Percentiles rank a stretch among this genome's conserved stretches.
phyloP scores from a whole-genome alignment of 2,797 vertebrate species.

The Propithecus perrieri region DNA sequence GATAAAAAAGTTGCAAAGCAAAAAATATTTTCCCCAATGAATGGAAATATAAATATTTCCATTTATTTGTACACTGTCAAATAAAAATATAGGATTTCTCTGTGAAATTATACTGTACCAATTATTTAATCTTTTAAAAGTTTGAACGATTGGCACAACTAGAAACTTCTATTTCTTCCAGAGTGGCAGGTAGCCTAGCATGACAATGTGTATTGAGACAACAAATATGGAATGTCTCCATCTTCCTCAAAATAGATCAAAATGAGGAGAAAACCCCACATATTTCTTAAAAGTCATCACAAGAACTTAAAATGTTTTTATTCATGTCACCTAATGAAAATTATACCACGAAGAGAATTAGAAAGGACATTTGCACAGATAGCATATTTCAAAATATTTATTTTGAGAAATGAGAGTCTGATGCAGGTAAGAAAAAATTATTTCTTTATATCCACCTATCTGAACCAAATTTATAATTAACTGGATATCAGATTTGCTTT shows the following conservation, averaged over 20 bases:
- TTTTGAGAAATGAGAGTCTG: background rate
- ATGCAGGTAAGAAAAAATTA: background rate
- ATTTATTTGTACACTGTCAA: background rate
- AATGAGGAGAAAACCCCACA: background rate
- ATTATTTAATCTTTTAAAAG: constrained; percentile 9
- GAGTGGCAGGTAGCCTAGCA: background rate
- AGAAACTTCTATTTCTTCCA: background rate
- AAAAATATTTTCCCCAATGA: constrained; percentile 1
- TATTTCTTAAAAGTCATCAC: background rate
- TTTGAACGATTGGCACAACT: background rate
- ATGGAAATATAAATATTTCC: background rate
- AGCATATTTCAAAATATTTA: background rate
- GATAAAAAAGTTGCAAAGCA: background rate
- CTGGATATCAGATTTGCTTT: background rate
- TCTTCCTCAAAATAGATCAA: background rate
- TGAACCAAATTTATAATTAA: background rate
- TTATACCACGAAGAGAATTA: background rate
- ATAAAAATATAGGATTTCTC: background rate
- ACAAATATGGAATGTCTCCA: background rate
- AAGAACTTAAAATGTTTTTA: background rate
- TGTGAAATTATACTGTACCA: background rate
- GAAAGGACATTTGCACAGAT: background rate
- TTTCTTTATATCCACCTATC: background rate
- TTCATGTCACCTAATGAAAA: background rate
- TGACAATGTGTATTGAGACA: background rate